Percentiles rank a stretch among this genome's conserved stretches.
Conservation (phyloP, 2,888 invertebrate genomes). For the Emesis russula region DNA sequence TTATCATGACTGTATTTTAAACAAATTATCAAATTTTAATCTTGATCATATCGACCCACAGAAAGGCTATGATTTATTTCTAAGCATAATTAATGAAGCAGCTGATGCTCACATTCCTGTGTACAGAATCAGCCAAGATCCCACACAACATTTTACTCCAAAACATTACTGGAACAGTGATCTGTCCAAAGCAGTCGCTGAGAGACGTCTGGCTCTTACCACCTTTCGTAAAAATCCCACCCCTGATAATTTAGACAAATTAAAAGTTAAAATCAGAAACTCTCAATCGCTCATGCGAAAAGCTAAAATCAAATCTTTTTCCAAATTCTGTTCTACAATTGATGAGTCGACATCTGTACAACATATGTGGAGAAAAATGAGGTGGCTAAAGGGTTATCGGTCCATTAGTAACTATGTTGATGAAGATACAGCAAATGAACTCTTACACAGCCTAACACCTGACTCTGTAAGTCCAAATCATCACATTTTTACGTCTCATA, state of each 20-base stretch:
- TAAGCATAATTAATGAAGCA: constrained; percentile 21
- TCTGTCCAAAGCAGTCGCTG: constrained; percentile 35
- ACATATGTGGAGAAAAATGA: constrained; percentile 44
- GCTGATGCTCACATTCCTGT: neutral
- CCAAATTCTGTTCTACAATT: constrained; percentile 24
- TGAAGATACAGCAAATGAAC: constrained; percentile 5
- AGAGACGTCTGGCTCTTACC: constrained; percentile 27
- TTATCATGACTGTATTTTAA: neutral
- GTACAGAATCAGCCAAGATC: constrained; percentile 2
- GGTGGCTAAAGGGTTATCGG: constrained; percentile 28
- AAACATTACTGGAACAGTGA: constrained; percentile 8
- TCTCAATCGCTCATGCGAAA: constrained; percentile 16
- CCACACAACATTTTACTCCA: neutral
- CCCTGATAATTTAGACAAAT: constrained; percentile 4
- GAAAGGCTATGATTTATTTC: neutral
- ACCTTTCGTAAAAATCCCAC: constrained; percentile 33
- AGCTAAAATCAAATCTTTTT: neutral
- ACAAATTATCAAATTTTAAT: neutral
- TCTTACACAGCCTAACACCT: constrained; percentile 39
- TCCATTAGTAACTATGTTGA: constrained; percentile 3
- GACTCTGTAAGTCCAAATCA: constrained; percentile 31
- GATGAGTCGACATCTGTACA: constrained; percentile 22
- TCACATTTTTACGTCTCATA: constrained; percentile 32
- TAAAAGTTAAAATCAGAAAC: constrained; percentile 16
- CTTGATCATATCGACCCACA: neutral